phyloP scores from a whole-genome alignment of 2,888 invertebrate genomes.

The Endotricha flammealis region DNA sequence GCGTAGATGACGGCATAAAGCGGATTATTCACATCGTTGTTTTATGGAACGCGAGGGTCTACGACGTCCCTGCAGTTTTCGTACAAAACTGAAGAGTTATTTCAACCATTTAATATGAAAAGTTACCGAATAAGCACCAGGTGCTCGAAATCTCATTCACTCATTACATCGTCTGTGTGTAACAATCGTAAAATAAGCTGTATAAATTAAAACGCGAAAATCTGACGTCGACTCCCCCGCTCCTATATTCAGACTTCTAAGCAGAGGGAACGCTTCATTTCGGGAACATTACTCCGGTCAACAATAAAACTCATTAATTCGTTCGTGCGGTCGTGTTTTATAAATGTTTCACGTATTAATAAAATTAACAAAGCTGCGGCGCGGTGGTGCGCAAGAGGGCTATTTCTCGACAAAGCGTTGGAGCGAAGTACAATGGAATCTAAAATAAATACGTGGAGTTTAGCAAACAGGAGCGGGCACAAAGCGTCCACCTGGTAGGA shows the following conservation, averaged over 20 bases:
- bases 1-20: slow-evolving; percentile 42
- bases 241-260: slow-evolving; percentile 52
- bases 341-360: slow-evolving; percentile 78
- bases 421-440: slow-evolving; percentile 68
- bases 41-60: slow-evolving; percentile 20
- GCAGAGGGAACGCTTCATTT: slow-evolving; percentile 52
- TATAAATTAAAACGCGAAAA: slow-evolving; percentile 58
- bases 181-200: slow-evolving; percentile 54
- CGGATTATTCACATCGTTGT: slow-evolving; percentile 49
- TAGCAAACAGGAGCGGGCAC: slow-evolving; percentile 68
- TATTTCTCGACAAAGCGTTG: slow-evolving; percentile 70
- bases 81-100: slow-evolving; percentile 29
- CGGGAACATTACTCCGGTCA: slow-evolving; percentile 63
- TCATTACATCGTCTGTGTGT: slow-evolving; percentile 29
- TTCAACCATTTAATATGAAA: slow-evolving; percentile 40
- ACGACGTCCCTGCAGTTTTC: slow-evolving; percentile 15
- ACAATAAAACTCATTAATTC: slow-evolving; percentile 77
- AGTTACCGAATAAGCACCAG: slow-evolving; percentile 44
- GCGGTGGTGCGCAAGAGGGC: slow-evolving; percentile 62
- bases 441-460: slow-evolving; percentile 76
- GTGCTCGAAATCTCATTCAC: slow-evolving; percentile 42
- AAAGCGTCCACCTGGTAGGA: slow-evolving; percentile 67
- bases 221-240: slow-evolving; percentile 35
- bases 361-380: slow-evolving; percentile 74
- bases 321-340: slow-evolving; percentile 68